These are phyloP conservation scores for Salarias fasciatus DNA, from an alignment of 2,797 vertebrate genomes.

Conservation along the genomic window DNA sequence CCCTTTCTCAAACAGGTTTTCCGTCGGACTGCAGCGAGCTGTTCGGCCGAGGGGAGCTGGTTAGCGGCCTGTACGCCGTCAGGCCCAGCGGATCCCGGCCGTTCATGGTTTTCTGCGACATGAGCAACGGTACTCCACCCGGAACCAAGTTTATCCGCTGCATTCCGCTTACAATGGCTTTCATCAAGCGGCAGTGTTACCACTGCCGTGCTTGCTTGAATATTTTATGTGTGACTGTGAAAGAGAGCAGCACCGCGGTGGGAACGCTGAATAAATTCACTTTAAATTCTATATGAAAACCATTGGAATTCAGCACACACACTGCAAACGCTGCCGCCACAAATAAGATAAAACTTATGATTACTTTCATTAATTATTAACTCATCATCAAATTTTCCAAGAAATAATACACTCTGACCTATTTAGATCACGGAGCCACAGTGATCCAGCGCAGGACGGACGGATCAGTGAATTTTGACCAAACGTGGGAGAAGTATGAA, in stretches of 20 bases:
- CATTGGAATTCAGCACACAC: background rate
- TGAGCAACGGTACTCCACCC: constrained; percentile 81
- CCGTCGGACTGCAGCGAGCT: constrained; percentile 86
- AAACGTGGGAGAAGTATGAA: constrained; percentile 89
- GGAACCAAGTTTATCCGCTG: background rate
- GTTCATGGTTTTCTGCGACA: constrained; percentile 90
- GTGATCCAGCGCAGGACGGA: constrained; percentile 88
- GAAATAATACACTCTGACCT: background rate
- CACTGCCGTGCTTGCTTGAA: too few relatives aligned
- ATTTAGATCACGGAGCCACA: constrained; percentile 84
- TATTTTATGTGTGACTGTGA: too few relatives aligned
- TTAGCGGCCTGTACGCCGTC: constrained; percentile 86
- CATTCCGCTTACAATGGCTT: too few relatives aligned
- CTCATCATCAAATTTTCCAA: background rate
- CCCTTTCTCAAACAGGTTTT: constrained; percentile 72
- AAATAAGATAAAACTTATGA: background rate
- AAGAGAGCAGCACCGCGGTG: too few relatives aligned
- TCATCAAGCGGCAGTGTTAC: too few relatives aligned
- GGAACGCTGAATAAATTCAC: too few relatives aligned
- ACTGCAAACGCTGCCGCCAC: background rate
- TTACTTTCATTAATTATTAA: background rate
- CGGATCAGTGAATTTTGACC: constrained; percentile 91
- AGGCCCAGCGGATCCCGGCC: constrained; percentile 81
- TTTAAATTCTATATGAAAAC: background rate
- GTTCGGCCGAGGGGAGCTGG: constrained; percentile 76